Evolutionary conservation across 2,888 invertebrate genomes (phyloP), one percentile per base, ranked within the genome.

Genomic region (Digitonthophagus gazella): DNA sequence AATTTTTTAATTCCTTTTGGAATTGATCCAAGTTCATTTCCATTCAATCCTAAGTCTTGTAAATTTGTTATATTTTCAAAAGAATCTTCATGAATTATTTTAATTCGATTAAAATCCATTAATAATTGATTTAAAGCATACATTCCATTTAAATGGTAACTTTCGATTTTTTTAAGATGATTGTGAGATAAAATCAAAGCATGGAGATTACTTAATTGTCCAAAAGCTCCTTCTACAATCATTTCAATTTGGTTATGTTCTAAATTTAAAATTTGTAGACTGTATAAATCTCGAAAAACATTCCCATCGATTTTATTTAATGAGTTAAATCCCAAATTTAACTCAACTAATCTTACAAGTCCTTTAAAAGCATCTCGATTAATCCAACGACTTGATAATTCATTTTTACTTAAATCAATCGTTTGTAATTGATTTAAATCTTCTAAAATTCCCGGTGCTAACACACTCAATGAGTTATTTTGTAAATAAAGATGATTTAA

Each of bases 21-120:
- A 69, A 91, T 86, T 74, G 88, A 88, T 55, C 87, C 87, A 76
- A 94, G 84, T 77, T 86, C 84, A 83, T 94, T 94, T 71, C 89
- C 90, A 77, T 90, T 91, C 72, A 93, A 83, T 61, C 91, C 90
- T 74, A 93, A 85, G 81, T 93, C 93, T 80, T 91, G 90, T 56
- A 94, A 85, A 80, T 90, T 90, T 5, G 91, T 92, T 77, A 91
- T 89, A 82, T 93, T 93, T 79, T 88, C 88, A 80, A 94, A 92
- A 19, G 92, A 89, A 75, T 88, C 88, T 65, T 87, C 84, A 80
- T 92, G 89, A 65, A 93, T 86, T 76, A 84, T 85, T 66, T 88
- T 87, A 75, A 94, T 88, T 80, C 86, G 86, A 80, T 93, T 94
- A 72, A 90, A 87, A 80, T 93, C 92, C 71, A 93, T 84, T 76